Base-by-base conservation (phyloP, 2,888 invertebrate species). In the Drosophila pseudotalamancana region DNA sequence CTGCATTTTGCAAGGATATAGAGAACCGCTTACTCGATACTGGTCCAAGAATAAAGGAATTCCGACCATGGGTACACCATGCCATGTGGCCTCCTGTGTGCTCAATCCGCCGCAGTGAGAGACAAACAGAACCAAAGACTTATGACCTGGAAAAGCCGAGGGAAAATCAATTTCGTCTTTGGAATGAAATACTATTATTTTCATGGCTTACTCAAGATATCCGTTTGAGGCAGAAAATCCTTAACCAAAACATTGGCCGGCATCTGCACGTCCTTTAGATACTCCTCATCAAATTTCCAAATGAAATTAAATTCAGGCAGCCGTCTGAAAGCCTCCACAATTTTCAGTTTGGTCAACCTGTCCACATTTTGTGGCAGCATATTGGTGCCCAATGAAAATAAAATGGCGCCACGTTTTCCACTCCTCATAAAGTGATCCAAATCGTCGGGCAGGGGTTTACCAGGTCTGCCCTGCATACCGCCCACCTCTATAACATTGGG, bases 401-500 rank as follows among this genome's bases (percentile, higher is more conserved):
- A 66, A n/a, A 91, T 77, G 6, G 85, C 77, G 0, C 90, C 91
- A 3, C 88, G 81, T 16, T 72, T 70, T 6, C 82, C 77, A 6
- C 68, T 66, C 8, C 80, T 64, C 16, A 90, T 67, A 48, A 87
- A 91, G 0, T 54, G 31, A 16, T 87, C 59, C 6, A 90, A n/a
- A 19, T 90, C 88, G 2, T 65, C 42, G 1, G 88, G 80, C 25
- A 90, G 27, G 4, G 85, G 74, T 25, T 85, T 71, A 0, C 88
- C 70, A 0, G 53, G 61, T 11, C 31, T 37, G 11, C 89, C 80
- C 50, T 91, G 91, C 74, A 89, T 56, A n/a, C 90, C 91, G 0
- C 88, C 90, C 8, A 91, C 76, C 65, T 88, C 87, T 6, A 90
- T 86, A 0, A 90, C 66, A 69, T 89, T 89, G 4, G 89, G 88